A percentile compares a stretch with the other conserved stretches of the same genome.
Evolutionary conservation across 2,888 invertebrate species (phyloP).

Genomic region (Trissonchulus latispiculum): DNA sequence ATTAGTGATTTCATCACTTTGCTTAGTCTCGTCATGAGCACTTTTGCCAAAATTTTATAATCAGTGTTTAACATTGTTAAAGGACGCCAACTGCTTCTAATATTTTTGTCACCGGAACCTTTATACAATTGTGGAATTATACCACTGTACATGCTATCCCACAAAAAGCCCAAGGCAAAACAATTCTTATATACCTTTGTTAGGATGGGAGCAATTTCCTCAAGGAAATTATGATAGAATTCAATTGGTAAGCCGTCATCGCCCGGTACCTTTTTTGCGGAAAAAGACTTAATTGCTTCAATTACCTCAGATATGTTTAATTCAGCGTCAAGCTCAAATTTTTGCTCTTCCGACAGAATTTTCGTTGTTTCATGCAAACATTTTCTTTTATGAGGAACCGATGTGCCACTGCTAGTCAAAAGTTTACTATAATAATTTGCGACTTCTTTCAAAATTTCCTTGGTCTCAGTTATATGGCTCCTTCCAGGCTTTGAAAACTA

Average conservation of each 20-base stretch:
- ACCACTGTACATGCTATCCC: not conserved
- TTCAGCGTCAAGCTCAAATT: not conserved
- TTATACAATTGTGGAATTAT: slow-evolving; percentile 15
- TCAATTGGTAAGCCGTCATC: no score
- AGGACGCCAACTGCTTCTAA: not conserved
- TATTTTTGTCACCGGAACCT: slow-evolving; percentile 2
- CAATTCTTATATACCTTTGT: not conserved
- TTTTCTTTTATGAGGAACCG: not conserved
- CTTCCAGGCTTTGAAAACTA: not conserved
- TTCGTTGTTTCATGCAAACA: not conserved
- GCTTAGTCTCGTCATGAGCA: slow-evolving; percentile 1
- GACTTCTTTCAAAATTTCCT: not conserved
- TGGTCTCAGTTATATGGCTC: not conserved
- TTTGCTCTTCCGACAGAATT: not conserved
- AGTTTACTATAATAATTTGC: not conserved
- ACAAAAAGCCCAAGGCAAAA: not conserved
- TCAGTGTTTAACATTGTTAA: slow-evolving; percentile 14
- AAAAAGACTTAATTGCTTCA: not conserved
- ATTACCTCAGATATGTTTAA: not conserved
- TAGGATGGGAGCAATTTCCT: not conserved
- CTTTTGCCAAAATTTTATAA: slow-evolving; percentile 15
- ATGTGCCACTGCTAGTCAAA: not conserved
- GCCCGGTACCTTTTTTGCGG: slow-evolving; percentile 2
- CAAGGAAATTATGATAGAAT: not conserved
- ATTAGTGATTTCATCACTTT: not conserved